Base-by-base conservation (phyloP, 2,113 vertebrate species). In the Pagrus major region DNA sequence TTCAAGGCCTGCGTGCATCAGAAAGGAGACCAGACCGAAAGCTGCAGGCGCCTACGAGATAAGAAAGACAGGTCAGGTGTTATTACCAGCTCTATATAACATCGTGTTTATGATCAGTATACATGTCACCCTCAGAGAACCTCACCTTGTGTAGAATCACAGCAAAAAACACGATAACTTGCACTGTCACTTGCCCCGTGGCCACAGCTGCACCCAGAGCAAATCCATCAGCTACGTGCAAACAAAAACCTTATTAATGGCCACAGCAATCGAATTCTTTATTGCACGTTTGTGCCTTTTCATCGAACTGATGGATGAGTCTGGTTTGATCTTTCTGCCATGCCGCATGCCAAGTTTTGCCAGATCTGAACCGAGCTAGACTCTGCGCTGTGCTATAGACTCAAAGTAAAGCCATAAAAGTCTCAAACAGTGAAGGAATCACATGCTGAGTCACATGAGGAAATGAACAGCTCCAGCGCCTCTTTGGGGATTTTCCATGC, bases 81-180 rank as follows among this genome's bases (percentile, higher is more conserved):
- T 31, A n/a, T n/a, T 20, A 20, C 18, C 6, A n/a, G 27, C 11
- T 46, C 5, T 11, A 1, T 33, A 1, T 33, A 51, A 25, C 7
- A 37, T 39, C 1, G 5, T 12, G 2, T 44, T 21, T 3, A 18
- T 35, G 5, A 73, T 23, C 9, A 1, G 2, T 6, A 20, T 9
- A 12, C 1, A 29, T 37, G 27, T 61, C 20, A 21, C 20, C 37
- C 52, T 76, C 10, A 16, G 25, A 11, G 25, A 77, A 9, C 2
- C 85, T 89, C 84, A 96, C 95, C 95, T 96, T 96, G 91, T 95
- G 94, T 35, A 96, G 88, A 81, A 95, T 95, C 33, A 96, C 95
- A 37, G 95, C 96, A 12, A 96, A 90, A 89, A 96, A 96, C 2
- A 95, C 94, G 3, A 96, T 87, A 54, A 96, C 84, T 83, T 96